Percentiles rank a stretch among this genome's conserved stretches.
Conservation (phyloP, 2,113 vertebrate species). For the Ameiurus melas region DNA sequence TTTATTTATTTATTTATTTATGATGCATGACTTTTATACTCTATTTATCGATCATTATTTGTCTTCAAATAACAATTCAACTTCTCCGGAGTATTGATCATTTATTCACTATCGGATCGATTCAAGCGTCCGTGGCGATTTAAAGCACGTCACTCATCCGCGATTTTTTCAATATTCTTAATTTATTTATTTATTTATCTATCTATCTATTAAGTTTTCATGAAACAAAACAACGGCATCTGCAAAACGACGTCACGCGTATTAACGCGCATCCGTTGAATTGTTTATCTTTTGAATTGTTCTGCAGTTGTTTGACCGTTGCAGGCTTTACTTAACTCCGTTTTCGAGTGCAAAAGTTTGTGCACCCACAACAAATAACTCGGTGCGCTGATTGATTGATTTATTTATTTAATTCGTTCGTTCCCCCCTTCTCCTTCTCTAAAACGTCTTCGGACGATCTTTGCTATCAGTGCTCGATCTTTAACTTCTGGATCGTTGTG, state of each 20-base stretch:
- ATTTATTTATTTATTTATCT: no score
- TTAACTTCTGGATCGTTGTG: background rate
- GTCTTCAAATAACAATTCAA: no score
- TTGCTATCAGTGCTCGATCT: background rate
- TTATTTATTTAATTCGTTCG: no score
- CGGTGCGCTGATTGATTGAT: no score
- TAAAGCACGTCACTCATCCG: background rate
- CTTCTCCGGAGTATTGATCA: no score
- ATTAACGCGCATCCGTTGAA: background rate
- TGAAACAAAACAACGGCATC: background rate
- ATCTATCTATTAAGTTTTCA: no score
- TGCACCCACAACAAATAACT: background rate
- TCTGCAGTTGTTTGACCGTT: background rate
- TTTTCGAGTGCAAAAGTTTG: background rate
- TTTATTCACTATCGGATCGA: no score
- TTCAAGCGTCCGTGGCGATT: background rate
- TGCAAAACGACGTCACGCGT: background rate
- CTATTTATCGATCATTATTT: background rate
- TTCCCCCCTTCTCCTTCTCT: no score
- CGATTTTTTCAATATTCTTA: background rate
- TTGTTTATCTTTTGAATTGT: background rate
- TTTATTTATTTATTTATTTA: background rate
- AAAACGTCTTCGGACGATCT: background rate
- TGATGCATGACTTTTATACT: background rate
- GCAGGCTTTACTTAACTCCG: background rate